These are phyloP conservation scores for Willisornis vidua DNA, from an alignment of 2,113 vertebrate species.

Conservation along the genomic window DNA sequence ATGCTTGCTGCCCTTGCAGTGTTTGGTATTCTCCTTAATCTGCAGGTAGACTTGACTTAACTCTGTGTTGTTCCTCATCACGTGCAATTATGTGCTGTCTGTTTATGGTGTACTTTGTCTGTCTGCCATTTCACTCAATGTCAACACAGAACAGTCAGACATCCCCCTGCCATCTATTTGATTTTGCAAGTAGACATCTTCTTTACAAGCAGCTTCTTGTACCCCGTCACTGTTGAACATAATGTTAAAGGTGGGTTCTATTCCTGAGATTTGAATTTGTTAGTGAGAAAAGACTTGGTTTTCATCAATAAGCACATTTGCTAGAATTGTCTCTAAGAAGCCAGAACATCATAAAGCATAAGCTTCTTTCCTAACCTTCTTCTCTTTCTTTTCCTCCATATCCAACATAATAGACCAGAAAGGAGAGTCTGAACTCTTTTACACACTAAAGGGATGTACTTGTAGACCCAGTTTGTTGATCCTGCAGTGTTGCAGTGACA, in stretches of 20 bases:
- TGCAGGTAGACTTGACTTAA: neutral
- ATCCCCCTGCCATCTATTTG: neutral
- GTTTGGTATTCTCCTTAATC: neutral
- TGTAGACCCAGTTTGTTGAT: neutral
- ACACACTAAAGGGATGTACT: neutral
- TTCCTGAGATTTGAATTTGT: neutral
- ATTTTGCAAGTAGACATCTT: neutral
- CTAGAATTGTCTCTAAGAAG: neutral
- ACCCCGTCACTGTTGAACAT: neutral
- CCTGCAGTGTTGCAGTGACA: neutral
- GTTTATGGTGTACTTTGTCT: neutral
- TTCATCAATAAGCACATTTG: neutral
- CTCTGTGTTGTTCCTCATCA: neutral
- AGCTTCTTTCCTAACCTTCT: neutral
- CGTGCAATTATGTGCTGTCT: neutral
- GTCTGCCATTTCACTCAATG: neutral
- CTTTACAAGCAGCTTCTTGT: neutral
- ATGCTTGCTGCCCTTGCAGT: neutral
- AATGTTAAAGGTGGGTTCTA: neutral
- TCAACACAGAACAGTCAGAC: neutral
- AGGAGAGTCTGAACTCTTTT: neutral
- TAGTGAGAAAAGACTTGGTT: neutral
- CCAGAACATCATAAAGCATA: neutral
- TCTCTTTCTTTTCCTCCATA: neutral
- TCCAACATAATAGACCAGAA: neutral